These are phyloP conservation scores for Geotrupes spiniger DNA, from an alignment of 2,888 invertebrate genomes.

Conservation along the genomic window DNA sequence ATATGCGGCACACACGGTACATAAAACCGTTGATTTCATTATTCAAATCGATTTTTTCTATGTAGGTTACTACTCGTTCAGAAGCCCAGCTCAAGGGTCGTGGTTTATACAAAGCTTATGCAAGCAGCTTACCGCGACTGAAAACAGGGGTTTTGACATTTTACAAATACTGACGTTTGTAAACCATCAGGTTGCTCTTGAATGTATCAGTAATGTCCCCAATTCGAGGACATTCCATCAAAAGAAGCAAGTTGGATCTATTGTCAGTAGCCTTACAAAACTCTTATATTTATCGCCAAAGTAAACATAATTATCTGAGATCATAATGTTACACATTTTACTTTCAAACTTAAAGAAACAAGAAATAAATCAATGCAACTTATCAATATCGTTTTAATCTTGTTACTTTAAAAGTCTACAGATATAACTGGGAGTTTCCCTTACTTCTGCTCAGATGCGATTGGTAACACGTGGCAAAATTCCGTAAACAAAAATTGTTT, in stretches of 20 bases:
- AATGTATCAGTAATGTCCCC: constrained; percentile 59
- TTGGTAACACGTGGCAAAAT: too few relatives aligned
- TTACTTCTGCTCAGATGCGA: too few relatives aligned
- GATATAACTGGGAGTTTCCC: too few relatives aligned
- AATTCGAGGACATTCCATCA: constrained; percentile 49
- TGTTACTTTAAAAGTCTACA: too few relatives aligned
- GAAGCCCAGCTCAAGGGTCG: constrained; percentile 64
- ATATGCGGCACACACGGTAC: neutral
- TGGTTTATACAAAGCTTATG: constrained; percentile 73
- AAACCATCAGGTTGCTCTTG: constrained; percentile 62
- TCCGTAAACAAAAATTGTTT: too few relatives aligned
- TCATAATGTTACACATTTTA: too few relatives aligned
- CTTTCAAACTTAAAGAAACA: too few relatives aligned
- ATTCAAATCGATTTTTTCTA: neutral
- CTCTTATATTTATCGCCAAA: constrained; percentile 50
- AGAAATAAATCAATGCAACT: too few relatives aligned
- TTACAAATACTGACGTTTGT: constrained; percentile 62
- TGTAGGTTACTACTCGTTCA: constrained; percentile 62
- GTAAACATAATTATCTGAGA: neutral
- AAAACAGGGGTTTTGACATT: constrained; percentile 51
- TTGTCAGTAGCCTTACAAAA: constrained; percentile 65
- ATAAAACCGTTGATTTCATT: too few relatives aligned
- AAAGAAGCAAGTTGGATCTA: constrained; percentile 68
- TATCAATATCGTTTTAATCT: too few relatives aligned
- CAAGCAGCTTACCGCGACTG: constrained; percentile 52